These are phyloP conservation scores for Psilopsiagon aurifrons DNA, from an alignment of 2,113 vertebrate species.

Conservation along the genomic window DNA sequence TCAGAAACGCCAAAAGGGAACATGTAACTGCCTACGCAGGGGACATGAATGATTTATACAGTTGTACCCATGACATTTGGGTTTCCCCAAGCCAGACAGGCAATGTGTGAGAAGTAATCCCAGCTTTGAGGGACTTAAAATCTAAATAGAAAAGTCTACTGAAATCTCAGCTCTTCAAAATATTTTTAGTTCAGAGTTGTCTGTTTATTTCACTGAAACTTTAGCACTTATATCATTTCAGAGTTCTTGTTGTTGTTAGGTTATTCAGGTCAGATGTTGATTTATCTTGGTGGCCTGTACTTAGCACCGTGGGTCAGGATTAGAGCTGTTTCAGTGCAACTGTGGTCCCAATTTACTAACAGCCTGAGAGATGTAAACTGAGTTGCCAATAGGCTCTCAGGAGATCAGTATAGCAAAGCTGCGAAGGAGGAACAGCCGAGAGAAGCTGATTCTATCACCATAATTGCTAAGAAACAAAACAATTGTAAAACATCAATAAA, in stretches of 20 bases:
- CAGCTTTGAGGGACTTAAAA: neutral
- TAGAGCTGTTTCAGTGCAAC: neutral
- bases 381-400: neutral
- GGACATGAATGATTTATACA: rapidly evolving
- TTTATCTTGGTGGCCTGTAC: neutral
- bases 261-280: neutral
- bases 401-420: neutral
- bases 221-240: rapidly evolving
- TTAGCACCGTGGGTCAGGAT: neutral
- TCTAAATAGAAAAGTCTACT: neutral
- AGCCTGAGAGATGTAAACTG: neutral
- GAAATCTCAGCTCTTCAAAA: neutral
- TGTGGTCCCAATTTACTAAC: neutral
- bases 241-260: neutral
- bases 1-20: neutral
- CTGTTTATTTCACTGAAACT: neutral
- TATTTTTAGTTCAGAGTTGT: neutral
- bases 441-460: neutral
- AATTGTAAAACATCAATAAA: constrained; percentile 57
- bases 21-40: neutral
- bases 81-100: neutral
- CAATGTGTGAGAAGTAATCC: neutral
- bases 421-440: neutral
- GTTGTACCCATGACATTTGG: rapidly evolving
- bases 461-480: constrained; percentile 60